A percentile compares a stretch with the other conserved stretches of the same genome.
Conservation (phyloP, 2,888 invertebrate genomes). For the Muscina levida region DNA sequence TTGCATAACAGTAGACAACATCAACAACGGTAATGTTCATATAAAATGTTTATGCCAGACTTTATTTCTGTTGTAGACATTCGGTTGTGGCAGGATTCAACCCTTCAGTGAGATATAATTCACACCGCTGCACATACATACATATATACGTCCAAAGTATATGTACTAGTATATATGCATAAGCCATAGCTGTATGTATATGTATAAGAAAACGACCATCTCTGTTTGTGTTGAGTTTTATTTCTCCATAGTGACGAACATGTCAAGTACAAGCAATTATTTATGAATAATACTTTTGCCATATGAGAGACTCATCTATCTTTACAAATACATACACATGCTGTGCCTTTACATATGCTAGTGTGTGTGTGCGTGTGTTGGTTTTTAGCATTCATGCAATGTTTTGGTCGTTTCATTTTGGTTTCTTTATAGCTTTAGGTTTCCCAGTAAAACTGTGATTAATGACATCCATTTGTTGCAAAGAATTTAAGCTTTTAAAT, state of each 20-base stretch:
- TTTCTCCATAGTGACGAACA: slow-evolving; percentile 52
- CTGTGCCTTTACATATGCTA: background rate
- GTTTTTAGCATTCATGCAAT: slow-evolving; percentile 19
- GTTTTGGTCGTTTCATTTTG: slow-evolving; percentile 15
- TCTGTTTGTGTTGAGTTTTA: slow-evolving; percentile 8
- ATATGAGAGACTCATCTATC: slow-evolving; percentile 64
- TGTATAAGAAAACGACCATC: background rate
- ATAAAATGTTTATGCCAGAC: background rate
- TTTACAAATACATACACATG: slow-evolving; percentile 32
- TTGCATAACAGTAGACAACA: background rate
- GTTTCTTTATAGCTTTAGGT: slow-evolving; percentile 53
- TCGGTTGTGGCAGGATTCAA: no score
- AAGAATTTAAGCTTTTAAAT: slow-evolving; percentile 62
- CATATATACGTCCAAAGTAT: background rate
- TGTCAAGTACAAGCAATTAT: slow-evolving; percentile 65
- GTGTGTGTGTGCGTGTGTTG: slow-evolving; percentile 7
- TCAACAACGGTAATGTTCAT: background rate
- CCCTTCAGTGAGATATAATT: slow-evolving; percentile 29
- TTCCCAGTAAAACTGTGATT: slow-evolving; percentile 59
- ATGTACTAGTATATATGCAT: no score
- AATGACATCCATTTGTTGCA: slow-evolving; percentile 63
- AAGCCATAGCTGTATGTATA: no score
- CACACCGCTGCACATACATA: slow-evolving; percentile 18
- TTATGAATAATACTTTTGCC: slow-evolving; percentile 64
- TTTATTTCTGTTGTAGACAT: background rate